Base-by-base conservation (phyloP, 2,113 vertebrate genomes). In the Pardalotus punctatus region DNA sequence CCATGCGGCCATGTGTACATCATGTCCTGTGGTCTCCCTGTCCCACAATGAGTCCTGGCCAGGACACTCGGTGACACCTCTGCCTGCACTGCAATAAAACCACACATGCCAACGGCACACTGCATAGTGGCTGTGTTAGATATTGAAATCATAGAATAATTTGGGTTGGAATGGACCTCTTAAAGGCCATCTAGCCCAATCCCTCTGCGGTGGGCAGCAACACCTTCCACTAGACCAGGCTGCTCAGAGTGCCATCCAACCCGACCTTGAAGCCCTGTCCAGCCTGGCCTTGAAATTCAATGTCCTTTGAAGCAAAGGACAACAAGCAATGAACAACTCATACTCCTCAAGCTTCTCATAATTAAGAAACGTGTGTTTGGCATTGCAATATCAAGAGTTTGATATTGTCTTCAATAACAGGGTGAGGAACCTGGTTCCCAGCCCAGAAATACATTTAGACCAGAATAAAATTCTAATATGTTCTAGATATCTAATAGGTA, bases 1-100 rank as follows among this genome's bases (percentile, higher is more conserved):
- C 4, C 43, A 23, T 4, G 12, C 54, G 76, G 24, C 4, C 5
- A 0, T 3, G 1, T 1, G 0, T 27, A 35, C 19, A n/a, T 27
- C 36, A 15, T 8, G 8, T 29, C 24, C 61, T 72, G 16, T 21
- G 43, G 18, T 22, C 13, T 77, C 20, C 35, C 22, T 35, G 9
- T 33, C 43, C 48, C 36, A 28, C 15, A 78, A 8, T 9, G 79
- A 48, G 7, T 5, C 16, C 71, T 12, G 60, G 29, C 5, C 47
- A 51, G 36, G 43, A 56, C 1, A 10, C 9, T 33, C 24, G 13
- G 69, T 60, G 47, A 40, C 6, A 25, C 4, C 22, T 71, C 16
- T 14, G 6, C 23, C 28, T 20, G 25, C 10, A 3, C 35, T 47
- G 5, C 16, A 56, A 15, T 19, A 58, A 85, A 70, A 14, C 5